These are phyloP conservation scores for Chitala chitala DNA, from an alignment of 2,113 vertebrate species.

Conservation along the genomic window DNA sequence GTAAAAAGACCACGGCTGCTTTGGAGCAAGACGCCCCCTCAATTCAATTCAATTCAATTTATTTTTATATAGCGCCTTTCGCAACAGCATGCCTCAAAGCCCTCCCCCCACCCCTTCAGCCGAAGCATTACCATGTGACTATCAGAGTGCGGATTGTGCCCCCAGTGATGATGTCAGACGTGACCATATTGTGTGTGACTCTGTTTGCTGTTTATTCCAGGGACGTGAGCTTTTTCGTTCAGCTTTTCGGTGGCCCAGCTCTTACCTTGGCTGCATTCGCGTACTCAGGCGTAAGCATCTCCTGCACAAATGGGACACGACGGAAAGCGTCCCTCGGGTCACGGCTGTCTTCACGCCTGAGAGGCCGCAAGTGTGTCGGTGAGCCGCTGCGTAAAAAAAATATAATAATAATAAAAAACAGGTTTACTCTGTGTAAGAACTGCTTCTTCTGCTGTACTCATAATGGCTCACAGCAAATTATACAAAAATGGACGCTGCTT, in stretches of 20 bases:
- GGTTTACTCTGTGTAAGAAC: not conserved
- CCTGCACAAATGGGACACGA: slow-evolving; percentile 19
- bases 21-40: not conserved
- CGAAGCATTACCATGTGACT: not conserved
- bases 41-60: not conserved
- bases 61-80: too few species aligned
- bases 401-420: not conserved
- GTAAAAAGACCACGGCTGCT: not conserved
- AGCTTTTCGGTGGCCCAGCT: not conserved
- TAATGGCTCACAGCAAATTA: not conserved
- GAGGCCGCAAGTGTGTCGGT: slow-evolving; percentile 5
- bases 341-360: slow-evolving; percentile 15
- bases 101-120: not conserved
- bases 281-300: slow-evolving; percentile 17
- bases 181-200: not conserved
- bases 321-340: slow-evolving; percentile 22
- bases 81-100: too few species aligned
- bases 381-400: not conserved
- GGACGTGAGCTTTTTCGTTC: not conserved
- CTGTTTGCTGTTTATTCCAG: not conserved
- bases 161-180: not conserved
- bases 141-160: not conserved
- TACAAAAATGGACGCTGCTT: not conserved
- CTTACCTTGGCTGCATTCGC: slow-evolving; percentile 16
- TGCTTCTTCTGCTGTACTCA: not conserved